These are phyloP conservation scores for Nansenia antarctica DNA, from an alignment of 2,113 vertebrate species.

Conservation along the genomic window DNA sequence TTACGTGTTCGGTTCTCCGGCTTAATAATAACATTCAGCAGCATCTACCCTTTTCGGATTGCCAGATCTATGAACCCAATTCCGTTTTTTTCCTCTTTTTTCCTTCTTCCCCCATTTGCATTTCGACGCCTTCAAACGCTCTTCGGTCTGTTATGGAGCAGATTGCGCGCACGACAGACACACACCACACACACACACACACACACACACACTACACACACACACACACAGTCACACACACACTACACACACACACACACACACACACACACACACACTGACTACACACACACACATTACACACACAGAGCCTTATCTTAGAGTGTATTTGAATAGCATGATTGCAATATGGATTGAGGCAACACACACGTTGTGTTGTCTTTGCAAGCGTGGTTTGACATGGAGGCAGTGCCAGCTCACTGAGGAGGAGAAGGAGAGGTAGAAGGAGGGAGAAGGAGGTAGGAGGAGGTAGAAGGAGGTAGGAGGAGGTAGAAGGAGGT, in stretches of 20 bases:
- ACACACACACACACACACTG: not conserved
- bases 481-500: not conserved
- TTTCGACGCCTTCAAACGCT: slow-evolving; percentile 6
- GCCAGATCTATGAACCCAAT: not conserved
- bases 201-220: too few relatives aligned
- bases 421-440: not conserved
- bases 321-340: slow-evolving; percentile 12
- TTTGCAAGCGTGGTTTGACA: not conserved
- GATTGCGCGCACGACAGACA: too few relatives aligned
- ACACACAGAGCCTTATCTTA: not conserved
- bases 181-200: too few relatives aligned
- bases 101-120: slow-evolving; percentile 2
- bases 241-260: too few relatives aligned
- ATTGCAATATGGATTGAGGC: not conserved
- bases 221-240: too few relatives aligned
- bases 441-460: too few relatives aligned
- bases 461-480: not conserved
- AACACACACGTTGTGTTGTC: not conserved
- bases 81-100: too few relatives aligned
- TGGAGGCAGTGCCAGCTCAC: not conserved
- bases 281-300: not conserved
- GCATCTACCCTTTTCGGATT: not conserved
- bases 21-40: slow-evolving; percentile 7
- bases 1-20: slow-evolving; percentile 2
- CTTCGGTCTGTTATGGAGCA: too few relatives aligned